Evolutionary conservation across 2,888 invertebrate species (phyloP).

Genomic region (Platycheirus rosarum): DNA sequence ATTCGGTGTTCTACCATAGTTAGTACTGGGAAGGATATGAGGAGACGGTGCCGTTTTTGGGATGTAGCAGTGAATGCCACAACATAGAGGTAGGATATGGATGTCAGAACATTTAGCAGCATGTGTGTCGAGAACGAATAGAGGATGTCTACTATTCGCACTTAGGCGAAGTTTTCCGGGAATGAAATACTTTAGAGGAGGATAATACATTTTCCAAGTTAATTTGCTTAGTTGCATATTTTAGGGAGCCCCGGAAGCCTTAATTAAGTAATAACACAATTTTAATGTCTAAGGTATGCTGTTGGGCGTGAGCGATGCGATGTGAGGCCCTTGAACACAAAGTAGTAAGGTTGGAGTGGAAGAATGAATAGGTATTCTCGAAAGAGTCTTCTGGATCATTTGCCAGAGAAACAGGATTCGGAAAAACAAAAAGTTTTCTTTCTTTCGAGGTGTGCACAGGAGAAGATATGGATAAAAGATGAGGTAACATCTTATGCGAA

Average conservation of each 20-base stretch:
- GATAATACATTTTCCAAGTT: constrained; percentile 69
- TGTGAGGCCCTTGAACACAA: not conserved
- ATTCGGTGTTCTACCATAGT: constrained; percentile 50
- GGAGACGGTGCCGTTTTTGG: constrained; percentile 2
- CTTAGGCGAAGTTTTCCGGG: constrained; percentile 20
- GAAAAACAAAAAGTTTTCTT: not conserved
- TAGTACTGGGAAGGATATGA: constrained; percentile 20
- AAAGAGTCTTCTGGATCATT: not conserved
- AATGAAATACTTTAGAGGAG: constrained; percentile 40
- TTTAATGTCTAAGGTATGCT: constrained; percentile 57
- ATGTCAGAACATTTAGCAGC: constrained; percentile 23
- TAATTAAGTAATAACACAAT: constrained; percentile 73
- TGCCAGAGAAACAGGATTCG: not conserved
- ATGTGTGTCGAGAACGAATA: constrained; percentile 19
- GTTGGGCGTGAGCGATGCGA: constrained; percentile 33
- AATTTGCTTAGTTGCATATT: constrained; percentile 71
- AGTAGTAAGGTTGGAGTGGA: not conserved
- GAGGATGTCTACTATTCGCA: constrained; percentile 39
- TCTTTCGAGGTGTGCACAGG: not conserved
- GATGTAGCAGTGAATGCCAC: constrained; percentile 2
- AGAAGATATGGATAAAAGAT: no score
- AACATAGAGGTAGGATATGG: not conserved
- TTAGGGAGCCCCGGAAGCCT: constrained; percentile 57
- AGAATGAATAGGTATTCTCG: constrained; percentile 1
- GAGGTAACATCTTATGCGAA: no score